Evolutionary conservation across 1,140 invertebrate genomes (phyloP), one percentile per base, ranked within the genome.

Genomic region (Melanaphis sacchari): DNA sequence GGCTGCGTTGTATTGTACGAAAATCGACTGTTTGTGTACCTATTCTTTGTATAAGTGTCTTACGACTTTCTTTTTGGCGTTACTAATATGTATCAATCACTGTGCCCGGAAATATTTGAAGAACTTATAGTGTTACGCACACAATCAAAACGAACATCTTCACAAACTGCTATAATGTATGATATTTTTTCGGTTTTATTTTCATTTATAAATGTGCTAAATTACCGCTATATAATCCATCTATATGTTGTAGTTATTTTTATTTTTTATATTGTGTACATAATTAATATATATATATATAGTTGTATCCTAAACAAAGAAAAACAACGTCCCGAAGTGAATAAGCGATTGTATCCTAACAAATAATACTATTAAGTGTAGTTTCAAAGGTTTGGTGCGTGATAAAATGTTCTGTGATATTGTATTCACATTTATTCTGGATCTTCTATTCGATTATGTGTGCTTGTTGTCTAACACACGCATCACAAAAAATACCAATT

Each of bases 11-110:
- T 38, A 38, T 89, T 89, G 46, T 36, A 52, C 43, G n/a, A 89
- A 38, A 49, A 89, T 52, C 5, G n/a, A 89, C 87, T 9, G 49
- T 89, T 38, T 88, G 41, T 4, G n/a, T 81, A 40, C 82, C 38
- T 84, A 41, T 11, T 54, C 54, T 54, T 54, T 52, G 22, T 52
- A 38, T 36, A 49, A 31, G 21, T 31, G 21, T 36, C 46, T 88
- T 49, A 89, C 87, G 31, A 54, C 46, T 89, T 89, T 89, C 88
- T 38, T 89, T 89, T 89, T 89, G 88, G 88, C 88, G 88, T 89
- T 89, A 89, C 49, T 38, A 54, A 54, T n/a, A n/a, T 54, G 88
- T 89, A 89, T 89, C 88, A 54, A 54, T 89, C 54, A 89, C 88
- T 54, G 22, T 36, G 49, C 40, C 88, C 88, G 88, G 88, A 89